These are phyloP conservation scores for Chydorus sphaericus DNA, from an alignment of 2,888 invertebrate genomes.

Conservation along the genomic window DNA sequence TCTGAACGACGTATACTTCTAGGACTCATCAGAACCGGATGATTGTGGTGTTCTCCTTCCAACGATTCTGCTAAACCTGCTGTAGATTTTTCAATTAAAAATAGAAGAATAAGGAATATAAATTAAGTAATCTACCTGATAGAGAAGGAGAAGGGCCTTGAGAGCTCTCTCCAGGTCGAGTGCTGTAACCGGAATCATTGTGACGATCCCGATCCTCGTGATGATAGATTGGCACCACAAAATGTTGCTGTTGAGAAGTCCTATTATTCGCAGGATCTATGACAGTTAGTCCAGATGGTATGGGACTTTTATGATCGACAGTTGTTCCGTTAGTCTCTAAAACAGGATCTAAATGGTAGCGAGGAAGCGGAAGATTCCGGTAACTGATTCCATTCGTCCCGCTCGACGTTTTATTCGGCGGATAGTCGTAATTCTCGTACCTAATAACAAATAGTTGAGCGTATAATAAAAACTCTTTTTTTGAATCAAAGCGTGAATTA, in stretches of 20 bases:
- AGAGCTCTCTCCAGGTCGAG: slow-evolving; percentile 62
- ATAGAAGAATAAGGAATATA: background rate
- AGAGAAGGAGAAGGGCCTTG: slow-evolving; percentile 62
- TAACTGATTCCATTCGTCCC: background rate
- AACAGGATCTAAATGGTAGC: slow-evolving; percentile 2
- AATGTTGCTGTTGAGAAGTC: no score
- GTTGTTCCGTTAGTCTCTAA: background rate
- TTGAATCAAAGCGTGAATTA: background rate
- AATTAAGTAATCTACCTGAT: slow-evolving; percentile 32
- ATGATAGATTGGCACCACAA: background rate
- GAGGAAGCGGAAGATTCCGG: slow-evolving; percentile 5
- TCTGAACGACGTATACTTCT: background rate
- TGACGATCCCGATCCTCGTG: slow-evolving; percentile 31
- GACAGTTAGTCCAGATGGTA: background rate
- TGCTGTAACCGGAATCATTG: slow-evolving; percentile 74
- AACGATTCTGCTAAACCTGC: slow-evolving; percentile 9
- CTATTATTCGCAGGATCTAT: no score
- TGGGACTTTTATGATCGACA: background rate
- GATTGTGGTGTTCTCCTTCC: no score
- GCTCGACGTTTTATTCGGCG: background rate
- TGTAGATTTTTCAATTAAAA: no score
- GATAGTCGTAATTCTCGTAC: slow-evolving; percentile 12
- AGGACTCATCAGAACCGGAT: no score
- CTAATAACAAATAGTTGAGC: background rate
- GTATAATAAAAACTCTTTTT: background rate